phyloP scores from a whole-genome alignment of 2,888 invertebrate species.

The Imbricaverruca yamaguchii region DNA sequence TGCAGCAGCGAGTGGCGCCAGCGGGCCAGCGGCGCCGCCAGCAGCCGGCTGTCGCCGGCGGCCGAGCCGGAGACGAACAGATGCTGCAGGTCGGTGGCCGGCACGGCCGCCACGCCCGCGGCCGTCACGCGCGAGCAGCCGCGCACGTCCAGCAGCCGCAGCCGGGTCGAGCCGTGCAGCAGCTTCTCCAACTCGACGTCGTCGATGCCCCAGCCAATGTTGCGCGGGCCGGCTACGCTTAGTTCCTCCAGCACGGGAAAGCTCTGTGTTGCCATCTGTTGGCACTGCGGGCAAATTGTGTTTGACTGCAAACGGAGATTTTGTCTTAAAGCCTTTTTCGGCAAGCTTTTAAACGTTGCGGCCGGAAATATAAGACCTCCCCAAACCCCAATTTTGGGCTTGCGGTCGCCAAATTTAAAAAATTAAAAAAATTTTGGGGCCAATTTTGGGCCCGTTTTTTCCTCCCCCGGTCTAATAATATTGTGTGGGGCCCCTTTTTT shows the following conservation, averaged over 20 bases:
- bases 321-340: too few relatives aligned
- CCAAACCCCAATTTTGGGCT: too few relatives aligned
- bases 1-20: constrained; percentile 80
- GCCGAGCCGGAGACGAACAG: constrained; percentile 72
- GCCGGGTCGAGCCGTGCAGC: constrained; percentile 64
- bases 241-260: constrained; percentile 73
- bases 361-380: too few relatives aligned
- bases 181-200: constrained; percentile 70
- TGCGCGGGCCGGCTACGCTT: constrained; percentile 55
- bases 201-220: constrained; percentile 50
- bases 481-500: too few relatives aligned
- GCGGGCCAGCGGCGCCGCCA: constrained; percentile 70
- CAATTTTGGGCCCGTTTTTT: too few relatives aligned
- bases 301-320: too few relatives aligned
- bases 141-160: constrained; percentile 68
- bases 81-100: constrained; percentile 79
- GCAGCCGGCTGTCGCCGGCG: constrained; percentile 51
- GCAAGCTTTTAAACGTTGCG: too few relatives aligned
- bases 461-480: too few relatives aligned
- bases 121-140: constrained; percentile 70
- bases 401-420: too few relatives aligned
- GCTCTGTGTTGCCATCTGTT: constrained; percentile 65
- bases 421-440: too few relatives aligned
- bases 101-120: constrained; percentile 69
- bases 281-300: neutral